Conservation (phyloP, 2,797 vertebrate genomes). For the Sebastes minor region DNA sequence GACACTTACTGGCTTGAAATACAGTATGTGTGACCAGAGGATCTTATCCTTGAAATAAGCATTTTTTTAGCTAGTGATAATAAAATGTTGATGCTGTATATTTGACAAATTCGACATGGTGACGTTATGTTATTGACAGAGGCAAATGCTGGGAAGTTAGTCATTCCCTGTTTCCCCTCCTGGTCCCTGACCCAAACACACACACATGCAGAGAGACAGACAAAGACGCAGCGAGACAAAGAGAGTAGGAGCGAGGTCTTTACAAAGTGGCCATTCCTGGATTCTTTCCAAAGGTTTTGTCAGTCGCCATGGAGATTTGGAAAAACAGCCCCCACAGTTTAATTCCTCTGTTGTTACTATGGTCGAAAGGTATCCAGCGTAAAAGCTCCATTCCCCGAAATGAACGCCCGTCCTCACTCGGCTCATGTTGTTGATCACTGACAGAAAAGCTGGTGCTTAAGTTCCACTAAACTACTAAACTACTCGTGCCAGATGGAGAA, state of each 20-base stretch:
- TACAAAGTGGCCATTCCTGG: conserved; percentile 66
- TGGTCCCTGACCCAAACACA: conserved; percentile 35
- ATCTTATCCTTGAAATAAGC: conserved; percentile 39
- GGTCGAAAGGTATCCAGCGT: conserved; percentile 61
- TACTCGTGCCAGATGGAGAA: background rate
- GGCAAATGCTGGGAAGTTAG: background rate
- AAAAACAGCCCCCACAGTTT: conserved; percentile 67
- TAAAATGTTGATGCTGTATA: background rate
- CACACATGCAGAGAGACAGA: conserved; percentile 24
- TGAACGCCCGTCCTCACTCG: conserved; percentile 4
- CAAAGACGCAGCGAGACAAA: conserved; percentile 58
- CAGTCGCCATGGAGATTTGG: conserved; percentile 74
- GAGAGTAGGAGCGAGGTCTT: conserved; percentile 50
- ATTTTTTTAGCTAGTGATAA: background rate
- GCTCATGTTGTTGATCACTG: conserved; percentile 24
- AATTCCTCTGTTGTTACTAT: conserved; percentile 66
- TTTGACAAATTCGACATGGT: background rate
- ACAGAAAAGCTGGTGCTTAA: conserved; percentile 4
- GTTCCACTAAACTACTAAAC: background rate
- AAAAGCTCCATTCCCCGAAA: conserved; percentile 41
- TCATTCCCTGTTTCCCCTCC: conserved; percentile 18
- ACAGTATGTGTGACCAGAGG: conserved; percentile 11
- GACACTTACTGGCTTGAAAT: conserved; percentile 53
- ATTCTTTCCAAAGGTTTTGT: conserved; percentile 73
- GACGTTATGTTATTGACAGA: background rate